Percentiles rank a stretch among this genome's conserved stretches.
These are phyloP conservation scores for Hippocampus abdominalis DNA, from an alignment of 2,113 vertebrate genomes.

Conservation along the genomic window DNA sequence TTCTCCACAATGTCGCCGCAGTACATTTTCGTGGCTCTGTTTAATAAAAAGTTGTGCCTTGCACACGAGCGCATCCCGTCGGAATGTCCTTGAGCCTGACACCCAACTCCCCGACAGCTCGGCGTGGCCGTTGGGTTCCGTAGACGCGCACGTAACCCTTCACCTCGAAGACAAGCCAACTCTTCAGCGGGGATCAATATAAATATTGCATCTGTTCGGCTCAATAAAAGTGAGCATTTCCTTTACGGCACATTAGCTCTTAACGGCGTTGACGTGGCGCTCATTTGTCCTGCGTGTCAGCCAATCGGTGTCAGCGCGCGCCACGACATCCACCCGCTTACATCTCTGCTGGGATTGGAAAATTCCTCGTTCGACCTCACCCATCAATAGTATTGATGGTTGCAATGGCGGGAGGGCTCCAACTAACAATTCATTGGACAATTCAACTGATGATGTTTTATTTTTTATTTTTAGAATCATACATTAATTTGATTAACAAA, in stretches of 20 bases:
- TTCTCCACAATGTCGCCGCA: too few species aligned
- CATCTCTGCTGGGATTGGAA: background rate
- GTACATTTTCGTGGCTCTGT: too few species aligned
- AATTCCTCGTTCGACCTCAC: background rate
- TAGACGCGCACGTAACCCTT: conserved; percentile 7
- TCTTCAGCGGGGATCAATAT: conserved; percentile 48
- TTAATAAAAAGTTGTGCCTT: background rate
- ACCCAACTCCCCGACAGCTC: conserved; percentile 27
- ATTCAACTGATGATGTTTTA: too few species aligned
- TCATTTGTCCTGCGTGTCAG: background rate
- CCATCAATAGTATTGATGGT: too few species aligned
- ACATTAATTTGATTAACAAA: too few species aligned
- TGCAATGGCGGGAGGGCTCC: too few species aligned
- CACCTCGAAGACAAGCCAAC: conserved; percentile 31
- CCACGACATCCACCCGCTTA: background rate
- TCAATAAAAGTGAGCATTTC: conserved; percentile 27
- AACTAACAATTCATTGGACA: too few species aligned
- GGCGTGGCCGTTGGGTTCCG: background rate
- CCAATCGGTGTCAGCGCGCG: background rate
- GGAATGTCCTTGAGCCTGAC: conserved; percentile 41
- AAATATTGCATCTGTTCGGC: conserved; percentile 47
- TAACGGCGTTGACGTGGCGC: background rate
- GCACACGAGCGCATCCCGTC: too few species aligned
- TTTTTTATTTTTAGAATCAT: too few species aligned
- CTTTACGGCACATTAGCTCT: background rate